phyloP scores from a whole-genome alignment of 2,113 vertebrate species.

The Melanostigma gelatinosum region DNA sequence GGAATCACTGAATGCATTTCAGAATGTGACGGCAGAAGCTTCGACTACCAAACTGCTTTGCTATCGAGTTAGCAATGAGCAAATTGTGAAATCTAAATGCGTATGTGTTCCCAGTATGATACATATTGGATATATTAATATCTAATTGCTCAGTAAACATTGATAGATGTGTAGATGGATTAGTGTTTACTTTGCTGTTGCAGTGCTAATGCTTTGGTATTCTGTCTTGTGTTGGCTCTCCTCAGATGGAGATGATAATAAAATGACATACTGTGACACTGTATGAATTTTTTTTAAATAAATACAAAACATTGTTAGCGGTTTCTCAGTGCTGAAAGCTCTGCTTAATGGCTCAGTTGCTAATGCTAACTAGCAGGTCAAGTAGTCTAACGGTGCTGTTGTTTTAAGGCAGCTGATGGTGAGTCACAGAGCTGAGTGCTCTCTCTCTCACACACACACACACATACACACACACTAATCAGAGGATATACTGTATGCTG shows the following conservation, averaged over 20 bases:
- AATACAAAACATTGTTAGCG: background rate
- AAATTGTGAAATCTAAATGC: background rate
- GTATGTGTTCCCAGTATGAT: background rate
- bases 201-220: background rate
- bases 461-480: background rate
- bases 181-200: background rate
- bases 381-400: background rate
- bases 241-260: constrained; percentile 1
- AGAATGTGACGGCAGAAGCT: background rate
- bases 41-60: background rate
- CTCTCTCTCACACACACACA: background rate
- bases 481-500: background rate
- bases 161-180: background rate
- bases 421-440: background rate
- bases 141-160: constrained; percentile 11
- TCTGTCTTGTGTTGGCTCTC: background rate
- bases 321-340: background rate
- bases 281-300: background rate
- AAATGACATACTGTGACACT: background rate
- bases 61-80: background rate
- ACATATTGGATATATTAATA: background rate
- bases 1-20: background rate
- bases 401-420: background rate
- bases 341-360: constrained; percentile 2
- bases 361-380: constrained; percentile 13